Evolutionary conservation across 2,797 vertebrate species (phyloP), one percentile per base, ranked within the genome.

Genomic region (Danio aesculapii): DNA sequence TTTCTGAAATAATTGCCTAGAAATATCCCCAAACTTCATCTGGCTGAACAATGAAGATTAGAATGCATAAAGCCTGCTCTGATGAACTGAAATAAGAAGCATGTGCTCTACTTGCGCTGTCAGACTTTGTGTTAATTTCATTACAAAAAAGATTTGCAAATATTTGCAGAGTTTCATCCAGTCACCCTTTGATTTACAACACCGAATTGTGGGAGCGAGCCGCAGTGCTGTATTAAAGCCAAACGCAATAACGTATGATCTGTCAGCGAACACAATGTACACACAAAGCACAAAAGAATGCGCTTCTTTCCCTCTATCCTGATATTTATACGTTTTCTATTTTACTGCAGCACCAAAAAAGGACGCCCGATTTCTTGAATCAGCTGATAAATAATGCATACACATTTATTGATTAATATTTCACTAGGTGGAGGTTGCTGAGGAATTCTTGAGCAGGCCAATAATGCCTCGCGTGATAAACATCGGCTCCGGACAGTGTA

Each of bases 381-480:
- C 81, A 80, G 81, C 44, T 21, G n/a, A 85, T 91, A 87, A 91
- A 92, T 91, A 90, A 91, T 89, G 81, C 67, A 88, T 71, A 63
- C 61, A 57, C 13, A 61, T 84, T 83, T 81, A 92, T 90, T 86
- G 91, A 92, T 93, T 82, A 81, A 89, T 86, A 85, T 84, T 86
- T 69, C 86, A 79, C 70, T 84, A 75, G 79, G 69, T n/a, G 81
- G 86, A 84, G 83, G 88, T 87, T 58, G 66, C 64, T 62, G 52
- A 79, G 43, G 79, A 79, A 83, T 81, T 77, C 72, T 72, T 62
- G 69, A 81, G 75, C 53, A 79, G 81, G 71, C 50, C 71, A 79
- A 81, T 79, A 75, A 75, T 68, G 70, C 43, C 49, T 66, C 11
- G 70, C 59, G 75, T 78, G 70, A 75, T 81, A 53, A 77, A 58